Percentiles rank a stretch among this genome's conserved stretches.
Evolutionary conservation across 2,797 vertebrate species (phyloP).

Genomic region (Smutsia gigantea): DNA sequence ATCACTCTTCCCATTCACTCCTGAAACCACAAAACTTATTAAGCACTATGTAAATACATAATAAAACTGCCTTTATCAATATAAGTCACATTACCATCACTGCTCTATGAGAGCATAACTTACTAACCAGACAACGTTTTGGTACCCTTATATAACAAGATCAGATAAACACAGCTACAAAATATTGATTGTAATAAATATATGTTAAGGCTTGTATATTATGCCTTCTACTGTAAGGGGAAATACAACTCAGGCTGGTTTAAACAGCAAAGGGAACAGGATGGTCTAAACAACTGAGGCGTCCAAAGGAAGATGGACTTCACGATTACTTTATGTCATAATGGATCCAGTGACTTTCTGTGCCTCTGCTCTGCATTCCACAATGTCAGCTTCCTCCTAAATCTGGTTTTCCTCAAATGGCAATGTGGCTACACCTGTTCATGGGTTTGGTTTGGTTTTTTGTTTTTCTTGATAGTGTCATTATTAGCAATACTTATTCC

Average conservation of each 20-base stretch:
- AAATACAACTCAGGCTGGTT: background rate
- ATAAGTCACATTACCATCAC: background rate
- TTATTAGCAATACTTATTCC: background rate
- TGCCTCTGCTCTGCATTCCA: background rate
- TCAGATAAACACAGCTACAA: background rate
- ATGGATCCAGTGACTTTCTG: background rate
- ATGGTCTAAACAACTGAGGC: background rate
- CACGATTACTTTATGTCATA: background rate
- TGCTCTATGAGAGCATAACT: background rate
- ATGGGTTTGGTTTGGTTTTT: background rate
- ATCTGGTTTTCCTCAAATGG: background rate
- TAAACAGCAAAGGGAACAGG: background rate
- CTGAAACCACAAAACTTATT: background rate
- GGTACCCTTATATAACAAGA: background rate
- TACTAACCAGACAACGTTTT: background rate
- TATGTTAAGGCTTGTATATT: background rate
- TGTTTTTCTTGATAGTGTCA: background rate
- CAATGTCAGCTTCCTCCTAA: background rate
- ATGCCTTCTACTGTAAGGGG: background rate
- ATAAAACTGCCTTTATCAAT: background rate
- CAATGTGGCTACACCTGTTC: background rate
- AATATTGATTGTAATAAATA: background rate
- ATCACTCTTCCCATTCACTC: background rate
- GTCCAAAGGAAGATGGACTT: background rate
- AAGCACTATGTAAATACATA: background rate